phyloP scores from a whole-genome alignment of 2,797 vertebrate species.

The Rachycentron canadum region DNA sequence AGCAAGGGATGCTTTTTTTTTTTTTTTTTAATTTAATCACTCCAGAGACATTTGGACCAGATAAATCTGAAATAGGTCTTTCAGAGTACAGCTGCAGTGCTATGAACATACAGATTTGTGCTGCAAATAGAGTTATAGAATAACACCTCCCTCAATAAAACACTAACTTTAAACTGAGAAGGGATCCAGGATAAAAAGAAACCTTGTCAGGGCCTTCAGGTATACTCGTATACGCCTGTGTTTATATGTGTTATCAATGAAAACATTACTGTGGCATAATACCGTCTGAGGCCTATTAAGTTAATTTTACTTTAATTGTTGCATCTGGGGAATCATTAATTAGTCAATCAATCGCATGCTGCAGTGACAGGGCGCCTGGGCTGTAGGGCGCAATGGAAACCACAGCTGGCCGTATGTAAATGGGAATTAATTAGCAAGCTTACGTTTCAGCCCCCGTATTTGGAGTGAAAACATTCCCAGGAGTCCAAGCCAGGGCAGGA shows the following conservation, averaged over 20 bases:
- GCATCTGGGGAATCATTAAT: conserved; percentile 85
- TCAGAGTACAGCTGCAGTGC: background rate
- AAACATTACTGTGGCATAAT: conserved; percentile 67
- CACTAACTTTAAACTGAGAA: background rate
- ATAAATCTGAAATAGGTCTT: conserved; percentile 11
- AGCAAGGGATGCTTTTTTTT: conserved; percentile 30
- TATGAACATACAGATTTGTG: conserved; percentile 18
- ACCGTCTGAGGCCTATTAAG: conserved; percentile 72
- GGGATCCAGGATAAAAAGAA: background rate
- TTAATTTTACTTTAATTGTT: conserved; percentile 81
- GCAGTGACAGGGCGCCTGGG: conserved; percentile 73
- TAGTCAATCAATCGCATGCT: conserved; percentile 79
- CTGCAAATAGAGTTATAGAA: conserved; percentile 12
- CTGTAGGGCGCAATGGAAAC: conserved; percentile 75
- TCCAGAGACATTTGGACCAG: background rate
- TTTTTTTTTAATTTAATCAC: conserved; percentile 48
- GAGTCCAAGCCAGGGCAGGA: conserved; percentile 68
- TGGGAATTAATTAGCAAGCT: conserved; percentile 84
- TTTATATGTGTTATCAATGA: conserved; percentile 69
- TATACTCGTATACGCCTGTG: conserved; percentile 28
- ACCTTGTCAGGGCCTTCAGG: background rate
- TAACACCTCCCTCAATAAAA: background rate
- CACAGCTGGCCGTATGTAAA: conserved; percentile 83
- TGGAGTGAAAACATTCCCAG: conserved; percentile 85
- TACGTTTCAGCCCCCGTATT: conserved; percentile 81